phyloP scores from a whole-genome alignment of 2,888 invertebrate genomes.

The Endotricha flammealis region DNA sequence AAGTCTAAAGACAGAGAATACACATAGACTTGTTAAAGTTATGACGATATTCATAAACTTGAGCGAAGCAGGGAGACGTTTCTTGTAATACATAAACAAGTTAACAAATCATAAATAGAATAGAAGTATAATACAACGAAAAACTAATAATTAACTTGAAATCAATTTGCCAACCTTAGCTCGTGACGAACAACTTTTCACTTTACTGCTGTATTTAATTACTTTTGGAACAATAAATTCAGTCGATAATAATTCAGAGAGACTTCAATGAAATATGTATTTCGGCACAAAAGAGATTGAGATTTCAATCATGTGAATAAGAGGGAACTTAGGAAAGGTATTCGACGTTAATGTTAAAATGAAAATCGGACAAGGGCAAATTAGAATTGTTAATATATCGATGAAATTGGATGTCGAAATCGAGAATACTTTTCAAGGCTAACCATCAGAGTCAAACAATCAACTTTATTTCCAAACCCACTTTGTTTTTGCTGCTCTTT shows the following conservation, averaged over 20 bases:
- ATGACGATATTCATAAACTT: no score
- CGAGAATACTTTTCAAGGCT: no score
- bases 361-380: slow-evolving; percentile 12
- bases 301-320: slow-evolving; percentile 10
- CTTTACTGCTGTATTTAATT: not conserved
- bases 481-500: no score
- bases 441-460: no score
- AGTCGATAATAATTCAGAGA: no score
- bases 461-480: no score
- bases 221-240: not conserved
- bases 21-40: no score
- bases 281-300: not conserved
- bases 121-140: no score
- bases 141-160: not conserved
- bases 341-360: slow-evolving; percentile 9
- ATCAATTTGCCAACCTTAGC: slow-evolving; percentile 1
- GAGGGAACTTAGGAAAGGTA: slow-evolving; percentile 14
- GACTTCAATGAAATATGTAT: not conserved
- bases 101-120: no score
- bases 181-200: not conserved
- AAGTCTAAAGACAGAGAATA: no score
- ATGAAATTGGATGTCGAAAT: slow-evolving; percentile 8
- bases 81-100: no score
- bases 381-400: slow-evolving; percentile 8
- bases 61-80: no score